These are phyloP conservation scores for Acrobasis suavella DNA, from an alignment of 2,888 invertebrate species.

Conservation along the genomic window DNA sequence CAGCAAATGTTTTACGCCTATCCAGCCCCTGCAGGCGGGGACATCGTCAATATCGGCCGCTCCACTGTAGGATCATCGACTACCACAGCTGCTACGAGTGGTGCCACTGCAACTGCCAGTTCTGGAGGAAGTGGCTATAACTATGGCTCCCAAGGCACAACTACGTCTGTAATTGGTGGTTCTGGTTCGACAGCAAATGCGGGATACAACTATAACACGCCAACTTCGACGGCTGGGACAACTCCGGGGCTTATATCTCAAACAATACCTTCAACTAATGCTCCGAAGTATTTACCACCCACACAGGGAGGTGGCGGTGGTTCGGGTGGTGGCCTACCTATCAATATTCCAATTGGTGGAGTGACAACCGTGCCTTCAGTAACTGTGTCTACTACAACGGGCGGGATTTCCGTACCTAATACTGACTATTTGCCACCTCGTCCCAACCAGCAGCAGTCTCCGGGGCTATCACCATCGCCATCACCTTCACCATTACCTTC, in stretches of 20 bases:
- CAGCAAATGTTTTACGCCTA: conserved; percentile 75
- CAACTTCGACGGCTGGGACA: conserved; percentile 30
- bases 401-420: conserved; percentile 35
- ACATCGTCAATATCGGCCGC: conserved; percentile 50
- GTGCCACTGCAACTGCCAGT: conserved; percentile 23
- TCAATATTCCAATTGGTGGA: conserved; percentile 32
- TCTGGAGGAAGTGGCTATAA: conserved; percentile 38
- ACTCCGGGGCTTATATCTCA: conserved; percentile 30
- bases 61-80: conserved; percentile 36
- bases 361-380: conserved; percentile 21
- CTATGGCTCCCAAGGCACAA: conserved; percentile 39
- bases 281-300: conserved; percentile 68
- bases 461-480: not conserved
- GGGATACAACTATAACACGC: conserved; percentile 39
- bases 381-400: conserved; percentile 28
- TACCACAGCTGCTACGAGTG: conserved; percentile 31
- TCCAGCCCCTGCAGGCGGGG: conserved; percentile 54
- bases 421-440: conserved; percentile 38
- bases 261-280: conserved; percentile 54
- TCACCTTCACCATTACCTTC: conserved; percentile 1
- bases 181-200: conserved; percentile 26
- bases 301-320: conserved; percentile 27
- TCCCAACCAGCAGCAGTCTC: conserved; percentile 17
- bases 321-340: conserved; percentile 32
- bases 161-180: conserved; percentile 27